phyloP scores from a whole-genome alignment of 2,888 invertebrate genomes.

The Idaea straminata region DNA sequence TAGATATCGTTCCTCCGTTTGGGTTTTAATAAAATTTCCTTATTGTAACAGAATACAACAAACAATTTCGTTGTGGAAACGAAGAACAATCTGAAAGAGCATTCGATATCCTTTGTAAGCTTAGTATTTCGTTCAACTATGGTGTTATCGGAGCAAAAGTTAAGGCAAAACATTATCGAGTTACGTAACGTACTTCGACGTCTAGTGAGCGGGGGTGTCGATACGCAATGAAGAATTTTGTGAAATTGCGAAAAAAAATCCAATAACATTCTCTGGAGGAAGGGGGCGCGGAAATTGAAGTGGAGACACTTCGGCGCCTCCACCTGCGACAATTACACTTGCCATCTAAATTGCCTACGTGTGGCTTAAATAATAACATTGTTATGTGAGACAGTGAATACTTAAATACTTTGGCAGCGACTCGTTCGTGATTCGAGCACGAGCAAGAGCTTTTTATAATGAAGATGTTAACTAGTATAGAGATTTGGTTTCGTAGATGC shows the following conservation, averaged over 20 bases:
- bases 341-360: constrained; percentile 35
- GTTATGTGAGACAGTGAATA: constrained; percentile 8
- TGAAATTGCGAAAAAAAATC: constrained; percentile 64
- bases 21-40: constrained; percentile 16
- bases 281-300: constrained; percentile 63
- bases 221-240: constrained; percentile 64
- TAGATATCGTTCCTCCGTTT: constrained; percentile 9
- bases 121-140: constrained; percentile 27
- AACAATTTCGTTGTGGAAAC: constrained; percentile 26
- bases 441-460: neutral
- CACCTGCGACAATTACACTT: constrained; percentile 59
- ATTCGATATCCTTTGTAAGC: constrained; percentile 30
- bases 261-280: constrained; percentile 49
- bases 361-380: constrained; percentile 17
- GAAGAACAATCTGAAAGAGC: constrained; percentile 24
- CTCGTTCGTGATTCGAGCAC: neutral
- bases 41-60: constrained; percentile 17
- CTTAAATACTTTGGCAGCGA: neutral
- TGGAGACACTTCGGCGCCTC: constrained; percentile 53
- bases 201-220: constrained; percentile 42
- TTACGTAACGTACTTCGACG: constrained; percentile 41
- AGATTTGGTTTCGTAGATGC: neutral
- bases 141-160: constrained; percentile 28
- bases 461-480: neutral
- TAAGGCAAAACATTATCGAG: constrained; percentile 8